Percentiles rank a stretch among this genome's conserved stretches.
Conservation (phyloP, 2,888 invertebrate species). For the Tupiocoris notatus region DNA sequence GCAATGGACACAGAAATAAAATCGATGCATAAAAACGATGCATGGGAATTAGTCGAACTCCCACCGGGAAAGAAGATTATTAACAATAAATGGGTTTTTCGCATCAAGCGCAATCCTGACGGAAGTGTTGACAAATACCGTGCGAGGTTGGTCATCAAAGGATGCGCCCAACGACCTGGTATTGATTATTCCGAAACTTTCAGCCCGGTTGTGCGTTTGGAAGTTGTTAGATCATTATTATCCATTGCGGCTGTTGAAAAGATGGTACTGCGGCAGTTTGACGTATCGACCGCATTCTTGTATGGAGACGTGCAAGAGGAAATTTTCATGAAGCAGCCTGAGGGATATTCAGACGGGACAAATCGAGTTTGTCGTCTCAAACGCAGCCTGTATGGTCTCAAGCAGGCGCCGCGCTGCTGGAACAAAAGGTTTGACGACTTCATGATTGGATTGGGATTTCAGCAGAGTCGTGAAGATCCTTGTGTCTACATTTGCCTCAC, state of each 20-base stretch:
- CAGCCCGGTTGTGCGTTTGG: constrained; percentile 15
- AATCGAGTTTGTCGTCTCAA: constrained; percentile 30
- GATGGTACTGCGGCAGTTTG: constrained; percentile 29
- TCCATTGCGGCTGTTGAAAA: constrained; percentile 19
- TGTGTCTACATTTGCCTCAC: background rate
- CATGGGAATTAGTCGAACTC: background rate
- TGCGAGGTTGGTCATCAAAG: constrained; percentile 1
- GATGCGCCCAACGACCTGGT: constrained; percentile 4
- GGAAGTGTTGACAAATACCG: constrained; percentile 15
- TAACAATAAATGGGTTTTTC: constrained; percentile 8
- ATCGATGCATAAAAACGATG: background rate
- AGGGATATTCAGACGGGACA: constrained; percentile 18
- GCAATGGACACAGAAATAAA: constrained; percentile 1
- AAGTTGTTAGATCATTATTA: constrained; percentile 20
- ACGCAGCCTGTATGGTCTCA: constrained; percentile 23
- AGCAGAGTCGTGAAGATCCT: constrained; percentile 18
- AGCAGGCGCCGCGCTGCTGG: constrained; percentile 28
- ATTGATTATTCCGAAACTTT: constrained; percentile 13
- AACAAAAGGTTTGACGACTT: constrained; percentile 27
- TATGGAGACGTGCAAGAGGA: constrained; percentile 20
- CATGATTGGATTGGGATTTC: constrained; percentile 3
- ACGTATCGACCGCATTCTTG: constrained; percentile 37
- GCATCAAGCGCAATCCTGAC: background rate
- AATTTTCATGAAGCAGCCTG: constrained; percentile 31
- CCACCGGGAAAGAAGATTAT: constrained; percentile 1